These are phyloP conservation scores for Drosophila limbata DNA, from an alignment of 2,888 invertebrate species.

Conservation along the genomic window DNA sequence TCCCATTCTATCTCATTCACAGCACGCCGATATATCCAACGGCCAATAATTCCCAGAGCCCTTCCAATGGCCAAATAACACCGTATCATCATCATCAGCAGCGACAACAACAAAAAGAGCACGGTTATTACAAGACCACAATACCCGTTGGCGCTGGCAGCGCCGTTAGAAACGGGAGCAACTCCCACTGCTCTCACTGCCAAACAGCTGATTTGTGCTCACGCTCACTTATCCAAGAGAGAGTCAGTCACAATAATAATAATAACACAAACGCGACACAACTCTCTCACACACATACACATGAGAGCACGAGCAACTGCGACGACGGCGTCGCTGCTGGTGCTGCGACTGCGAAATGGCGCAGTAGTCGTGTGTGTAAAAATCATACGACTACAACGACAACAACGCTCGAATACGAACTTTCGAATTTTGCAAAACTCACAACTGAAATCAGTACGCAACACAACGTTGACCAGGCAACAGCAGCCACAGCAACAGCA, in stretches of 20 bases:
- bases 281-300: slow-evolving; percentile 49
- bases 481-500: slow-evolving; percentile 34
- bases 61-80: slow-evolving; percentile 81
- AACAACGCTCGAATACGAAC: slow-evolving; percentile 84
- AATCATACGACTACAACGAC: slow-evolving; percentile 84
- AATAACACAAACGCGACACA: slow-evolving; percentile 50
- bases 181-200: slow-evolving; percentile 53
- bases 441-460: slow-evolving; percentile 83
- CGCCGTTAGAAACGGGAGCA: slow-evolving; percentile 49
- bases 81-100: slow-evolving; percentile 71
- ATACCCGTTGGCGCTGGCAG: slow-evolving; percentile 76
- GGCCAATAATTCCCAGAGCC: slow-evolving; percentile 77
- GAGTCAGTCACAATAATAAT: slow-evolving; percentile 45
- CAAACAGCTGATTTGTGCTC: slow-evolving; percentile 74
- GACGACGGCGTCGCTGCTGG: slow-evolving; percentile 31
- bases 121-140: slow-evolving; percentile 81
- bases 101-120: slow-evolving; percentile 57
- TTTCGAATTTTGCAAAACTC: slow-evolving; percentile 83
- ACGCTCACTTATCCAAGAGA: slow-evolving; percentile 48
- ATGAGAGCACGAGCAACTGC: slow-evolving; percentile 44
- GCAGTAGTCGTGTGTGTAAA: slow-evolving; percentile 79
- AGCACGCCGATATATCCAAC: slow-evolving; percentile 83
- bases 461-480: slow-evolving; percentile 76
- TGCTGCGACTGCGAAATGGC: slow-evolving; percentile 59
- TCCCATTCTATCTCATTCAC: slow-evolving; percentile 38